These are phyloP conservation scores for Kryphioiulus occultus DNA, from an alignment of 2,888 invertebrate species.

Conservation along the genomic window DNA sequence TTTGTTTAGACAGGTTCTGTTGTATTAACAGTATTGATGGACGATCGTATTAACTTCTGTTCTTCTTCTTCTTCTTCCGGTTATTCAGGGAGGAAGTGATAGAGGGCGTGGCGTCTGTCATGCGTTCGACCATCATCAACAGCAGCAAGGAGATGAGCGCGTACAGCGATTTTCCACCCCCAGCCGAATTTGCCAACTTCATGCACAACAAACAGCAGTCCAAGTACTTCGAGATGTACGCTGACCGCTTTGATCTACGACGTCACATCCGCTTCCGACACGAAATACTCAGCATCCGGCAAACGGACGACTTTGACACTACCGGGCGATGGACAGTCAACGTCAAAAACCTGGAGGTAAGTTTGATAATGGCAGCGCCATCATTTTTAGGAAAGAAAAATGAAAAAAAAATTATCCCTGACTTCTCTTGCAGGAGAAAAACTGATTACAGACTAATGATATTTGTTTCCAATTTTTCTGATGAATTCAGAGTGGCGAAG, in stretches of 20 bases:
- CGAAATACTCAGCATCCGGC: constrained; percentile 42
- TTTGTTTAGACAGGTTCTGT: no score
- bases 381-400: no score
- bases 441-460: no score
- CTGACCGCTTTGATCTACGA: constrained; percentile 59
- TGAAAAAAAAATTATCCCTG: no score
- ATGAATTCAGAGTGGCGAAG: not conserved
- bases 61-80: not conserved
- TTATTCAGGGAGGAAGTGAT: constrained; percentile 51
- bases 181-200: constrained; percentile 63
- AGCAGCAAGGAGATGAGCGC: constrained; percentile 61
- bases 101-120: constrained; percentile 53
- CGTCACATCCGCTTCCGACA: constrained; percentile 58
- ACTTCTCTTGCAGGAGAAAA: no score
- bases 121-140: constrained; percentile 53
- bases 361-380: not conserved
- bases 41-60: no score
- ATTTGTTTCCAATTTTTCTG: no score
- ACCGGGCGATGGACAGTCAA: constrained; percentile 51
- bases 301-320: constrained; percentile 24
- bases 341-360: constrained; percentile 47
- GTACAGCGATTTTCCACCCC: constrained; percentile 62
- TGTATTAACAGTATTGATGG: no score
- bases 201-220: constrained; percentile 62
- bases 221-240: constrained; percentile 61